Conservation (phyloP, 2,888 invertebrate species). For the Elysia crispata region DNA sequence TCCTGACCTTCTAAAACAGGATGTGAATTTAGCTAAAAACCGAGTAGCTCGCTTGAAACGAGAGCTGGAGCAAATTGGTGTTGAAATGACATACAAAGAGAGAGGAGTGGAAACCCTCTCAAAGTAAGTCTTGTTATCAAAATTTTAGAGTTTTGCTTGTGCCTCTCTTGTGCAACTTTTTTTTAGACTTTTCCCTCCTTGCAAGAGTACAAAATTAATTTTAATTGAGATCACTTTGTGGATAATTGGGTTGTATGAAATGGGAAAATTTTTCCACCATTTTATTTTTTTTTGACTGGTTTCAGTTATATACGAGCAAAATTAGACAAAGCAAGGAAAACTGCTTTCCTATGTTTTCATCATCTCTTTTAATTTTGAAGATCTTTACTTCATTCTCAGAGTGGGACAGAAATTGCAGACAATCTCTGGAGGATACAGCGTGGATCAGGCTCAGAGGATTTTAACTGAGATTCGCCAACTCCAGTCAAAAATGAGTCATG, state of each 20-base stretch:
- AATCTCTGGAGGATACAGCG: slow-evolving; percentile 91
- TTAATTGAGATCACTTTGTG: no score
- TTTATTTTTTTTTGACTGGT: no score
- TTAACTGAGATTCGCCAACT: slow-evolving; percentile 94
- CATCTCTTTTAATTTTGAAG: background rate
- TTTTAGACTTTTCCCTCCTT: no score
- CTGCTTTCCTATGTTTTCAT: no score
- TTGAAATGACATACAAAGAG: slow-evolving; percentile 93
- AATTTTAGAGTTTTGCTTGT: no score
- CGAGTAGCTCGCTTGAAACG: slow-evolving; percentile 92
- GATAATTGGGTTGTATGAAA: no score
- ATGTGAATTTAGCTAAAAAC: slow-evolving; percentile 92
- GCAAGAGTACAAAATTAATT: no score
- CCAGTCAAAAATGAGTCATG: slow-evolving; percentile 92
- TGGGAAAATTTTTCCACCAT: slow-evolving; percentile 16
- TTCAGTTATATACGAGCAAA: no score
- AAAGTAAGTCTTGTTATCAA: slow-evolving; percentile 82
- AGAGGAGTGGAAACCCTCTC: slow-evolving; percentile 94
- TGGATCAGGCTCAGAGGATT: slow-evolving; percentile 96
- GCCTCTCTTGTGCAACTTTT: no score
- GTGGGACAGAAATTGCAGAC: slow-evolving; percentile 93
- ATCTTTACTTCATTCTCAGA: slow-evolving; percentile 78
- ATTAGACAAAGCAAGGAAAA: no score
- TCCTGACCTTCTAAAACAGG: slow-evolving; percentile 93
- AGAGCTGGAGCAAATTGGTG: slow-evolving; percentile 92